phyloP scores from a whole-genome alignment of 2,797 vertebrate species.

The Eurystomus glaucurus region DNA sequence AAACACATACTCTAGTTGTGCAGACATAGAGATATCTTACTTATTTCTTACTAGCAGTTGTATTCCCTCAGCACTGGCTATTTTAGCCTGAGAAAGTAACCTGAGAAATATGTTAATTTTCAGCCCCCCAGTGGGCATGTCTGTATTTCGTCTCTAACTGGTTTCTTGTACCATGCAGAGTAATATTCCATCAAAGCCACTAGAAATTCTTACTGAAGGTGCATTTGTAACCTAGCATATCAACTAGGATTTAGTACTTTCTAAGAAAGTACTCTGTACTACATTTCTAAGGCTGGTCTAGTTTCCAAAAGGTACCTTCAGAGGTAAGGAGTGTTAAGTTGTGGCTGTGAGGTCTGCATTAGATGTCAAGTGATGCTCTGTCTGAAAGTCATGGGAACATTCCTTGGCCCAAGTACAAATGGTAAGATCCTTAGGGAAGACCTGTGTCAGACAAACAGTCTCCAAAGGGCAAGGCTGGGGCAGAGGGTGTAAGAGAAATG shows the following conservation, averaged over 20 bases:
- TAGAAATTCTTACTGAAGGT: not conserved
- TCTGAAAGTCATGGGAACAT: rapidly evolving
- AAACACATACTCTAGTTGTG: not conserved
- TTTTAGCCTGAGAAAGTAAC: not conserved
- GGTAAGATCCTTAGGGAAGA: not conserved
- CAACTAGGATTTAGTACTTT: not conserved
- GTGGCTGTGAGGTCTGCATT: not conserved
- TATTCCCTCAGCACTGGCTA: not conserved
- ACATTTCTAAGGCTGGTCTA: not conserved
- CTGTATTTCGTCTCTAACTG: not conserved
- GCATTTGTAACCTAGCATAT: not conserved
- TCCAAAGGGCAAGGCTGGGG: not conserved
- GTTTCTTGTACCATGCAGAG: not conserved
- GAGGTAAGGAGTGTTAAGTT: not conserved
- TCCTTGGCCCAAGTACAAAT: not conserved
- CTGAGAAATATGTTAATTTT: not conserved
- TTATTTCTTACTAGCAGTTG: not conserved
- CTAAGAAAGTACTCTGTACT: not conserved
- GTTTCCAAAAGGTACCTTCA: not conserved
- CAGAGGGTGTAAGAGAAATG: not conserved
- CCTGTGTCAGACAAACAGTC: not conserved
- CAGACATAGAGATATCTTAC: not conserved
- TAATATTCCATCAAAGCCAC: not conserved
- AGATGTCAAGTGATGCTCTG: not conserved
- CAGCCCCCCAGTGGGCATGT: rapidly evolving